Percentiles rank a stretch among this genome's conserved stretches.
phyloP scores from a whole-genome alignment of 2,113 vertebrate species.

The Noturus placidus region DNA sequence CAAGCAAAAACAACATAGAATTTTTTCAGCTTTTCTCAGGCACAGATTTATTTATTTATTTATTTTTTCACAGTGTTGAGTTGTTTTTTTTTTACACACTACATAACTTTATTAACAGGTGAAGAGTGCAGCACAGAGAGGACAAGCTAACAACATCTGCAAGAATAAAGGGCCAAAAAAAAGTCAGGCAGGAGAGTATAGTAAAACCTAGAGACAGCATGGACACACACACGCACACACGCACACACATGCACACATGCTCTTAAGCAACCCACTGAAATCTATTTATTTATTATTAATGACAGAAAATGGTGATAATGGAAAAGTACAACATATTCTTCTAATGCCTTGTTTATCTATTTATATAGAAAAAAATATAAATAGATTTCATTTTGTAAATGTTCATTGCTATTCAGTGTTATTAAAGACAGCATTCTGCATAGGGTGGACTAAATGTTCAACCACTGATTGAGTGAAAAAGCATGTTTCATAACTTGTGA shows the following conservation, averaged over 20 bases:
- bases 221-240: neutral
- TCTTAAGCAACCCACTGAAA: conserved; percentile 9
- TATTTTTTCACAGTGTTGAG: conserved; percentile 39
- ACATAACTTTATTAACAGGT: conserved; percentile 14
- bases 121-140: conserved; percentile 11
- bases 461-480: neutral
- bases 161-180: neutral
- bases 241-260: neutral
- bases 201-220: neutral
- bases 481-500: neutral
- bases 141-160: neutral
- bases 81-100: neutral
- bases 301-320: neutral
- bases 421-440: conserved; percentile 28
- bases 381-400: conserved; percentile 23
- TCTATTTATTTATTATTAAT: neutral
- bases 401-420: conserved; percentile 19
- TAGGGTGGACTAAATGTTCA: conserved; percentile 14
- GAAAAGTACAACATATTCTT: neutral
- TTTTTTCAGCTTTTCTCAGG: conserved; percentile 21
- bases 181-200: too few relatives aligned
- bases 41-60: conserved; percentile 28
- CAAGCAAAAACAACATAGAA: conserved; percentile 10
- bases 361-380: conserved; percentile 47
- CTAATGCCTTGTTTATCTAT: conserved; percentile 36